Evolutionary conservation across 2,797 vertebrate genomes (phyloP), one percentile per base, ranked within the genome.

Genomic region (Numenius phaeopus): DNA sequence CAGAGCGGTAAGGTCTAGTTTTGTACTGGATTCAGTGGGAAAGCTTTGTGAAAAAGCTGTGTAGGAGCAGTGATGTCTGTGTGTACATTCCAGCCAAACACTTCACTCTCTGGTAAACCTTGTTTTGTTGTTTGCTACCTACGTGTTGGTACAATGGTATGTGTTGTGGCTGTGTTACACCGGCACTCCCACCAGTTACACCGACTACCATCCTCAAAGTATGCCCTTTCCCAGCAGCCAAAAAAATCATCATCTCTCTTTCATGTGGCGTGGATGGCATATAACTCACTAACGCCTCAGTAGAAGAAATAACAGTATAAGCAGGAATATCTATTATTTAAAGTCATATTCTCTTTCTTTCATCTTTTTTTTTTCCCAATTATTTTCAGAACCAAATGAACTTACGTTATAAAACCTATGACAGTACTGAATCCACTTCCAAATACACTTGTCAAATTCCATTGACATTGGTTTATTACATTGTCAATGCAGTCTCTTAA

Each of bases 31-130:
- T 83, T 66, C 24, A 21, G 17, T 2, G 4, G 5, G 12, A 52
- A 44, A 73, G 12, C n/a, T 70, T 50, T 66, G 37, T 22, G 30
- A 37, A 26, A 75, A 81, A 32, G 19, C 69, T 64, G n/a, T 1
- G 1, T 23, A 46, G 86, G 13, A 62, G 61, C 66, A 54, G 26
- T 21, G 2, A 1, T 37, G 39, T 52, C 37, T n/a, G 18, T 1
- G 0, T 4, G 3, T 30, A 37, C 3, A 0, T 72, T 19, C 55
- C 26, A 58, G 44, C 21, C 52, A n/a, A 44, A 37, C 8, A 4
- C 15, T 40, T 1, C 1, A 7, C 24, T 21, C 50, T 34, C 34
- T 58, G 52, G 14, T 9, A 77, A 93, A 42, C 16, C 46, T 22
- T 10, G 29, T 15, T 52, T 44, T 59, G 29, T 12, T 6, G 1